These are phyloP conservation scores for Crossocerus cetratus DNA, from an alignment of 2,888 invertebrate genomes.

Conservation along the genomic window DNA sequence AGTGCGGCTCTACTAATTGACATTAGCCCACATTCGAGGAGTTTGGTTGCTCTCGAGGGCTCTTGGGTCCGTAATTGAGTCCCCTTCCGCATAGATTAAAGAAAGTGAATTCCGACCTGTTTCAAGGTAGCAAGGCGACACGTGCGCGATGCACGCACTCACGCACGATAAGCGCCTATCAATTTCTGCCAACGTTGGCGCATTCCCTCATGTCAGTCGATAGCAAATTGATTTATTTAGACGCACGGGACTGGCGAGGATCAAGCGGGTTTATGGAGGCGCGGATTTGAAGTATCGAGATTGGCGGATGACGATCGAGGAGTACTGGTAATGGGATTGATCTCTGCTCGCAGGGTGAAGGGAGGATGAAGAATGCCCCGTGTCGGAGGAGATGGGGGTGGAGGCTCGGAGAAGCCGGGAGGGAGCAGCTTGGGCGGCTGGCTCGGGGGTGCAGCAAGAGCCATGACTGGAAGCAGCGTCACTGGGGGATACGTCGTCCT, in stretches of 20 bases:
- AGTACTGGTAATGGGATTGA: not conserved
- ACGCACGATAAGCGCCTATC: slow-evolving; percentile 40
- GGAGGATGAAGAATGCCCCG: slow-evolving; percentile 77
- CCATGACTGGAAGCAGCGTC: slow-evolving; percentile 65
- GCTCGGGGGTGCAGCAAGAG: slow-evolving; percentile 71
- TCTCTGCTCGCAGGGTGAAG: slow-evolving; percentile 49
- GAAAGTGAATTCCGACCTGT: slow-evolving; percentile 1
- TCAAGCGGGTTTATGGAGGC: slow-evolving; percentile 44
- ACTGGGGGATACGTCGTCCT: slow-evolving; percentile 81
- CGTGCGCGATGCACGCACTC: slow-evolving; percentile 42
- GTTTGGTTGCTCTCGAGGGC: too few relatives aligned
- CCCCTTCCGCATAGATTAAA: too few relatives aligned
- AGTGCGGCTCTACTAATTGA: too few relatives aligned
- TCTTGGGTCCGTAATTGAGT: too few relatives aligned
- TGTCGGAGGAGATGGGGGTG: slow-evolving; percentile 72
- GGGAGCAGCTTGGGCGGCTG: slow-evolving; percentile 66
- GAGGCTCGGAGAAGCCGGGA: slow-evolving; percentile 65
- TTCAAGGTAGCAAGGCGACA: slow-evolving; percentile 1
- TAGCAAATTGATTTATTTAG: slow-evolving; percentile 59
- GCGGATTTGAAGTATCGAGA: slow-evolving; percentile 36
- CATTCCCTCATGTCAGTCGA: slow-evolving; percentile 58
- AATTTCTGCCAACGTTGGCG: slow-evolving; percentile 58
- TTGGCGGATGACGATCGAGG: slow-evolving; percentile 22
- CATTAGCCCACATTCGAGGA: too few relatives aligned
- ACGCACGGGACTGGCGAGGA: slow-evolving; percentile 22